These are phyloP conservation scores for Oppia nitens DNA, from an alignment of 1,140 invertebrate species.

Conservation along the genomic window DNA sequence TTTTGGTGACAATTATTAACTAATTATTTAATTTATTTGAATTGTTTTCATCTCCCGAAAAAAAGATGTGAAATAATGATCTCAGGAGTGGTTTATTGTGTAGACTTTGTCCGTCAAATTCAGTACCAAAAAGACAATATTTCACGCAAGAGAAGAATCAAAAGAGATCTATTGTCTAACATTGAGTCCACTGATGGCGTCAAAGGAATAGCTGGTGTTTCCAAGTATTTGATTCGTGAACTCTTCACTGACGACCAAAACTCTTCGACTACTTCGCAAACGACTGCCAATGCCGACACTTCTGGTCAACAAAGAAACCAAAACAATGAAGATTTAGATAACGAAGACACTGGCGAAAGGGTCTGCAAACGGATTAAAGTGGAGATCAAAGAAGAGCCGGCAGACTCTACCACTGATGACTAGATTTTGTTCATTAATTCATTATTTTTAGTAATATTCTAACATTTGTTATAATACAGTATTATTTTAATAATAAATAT, in stretches of 20 bases:
- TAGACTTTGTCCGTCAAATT: constrained; percentile 75
- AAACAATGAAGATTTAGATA: background rate
- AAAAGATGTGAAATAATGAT: constrained; percentile 61
- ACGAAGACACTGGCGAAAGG: background rate
- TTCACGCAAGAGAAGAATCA: constrained; percentile 58
- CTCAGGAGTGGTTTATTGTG: constrained; percentile 75
- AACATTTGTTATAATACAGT: too few species aligned
- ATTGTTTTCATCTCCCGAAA: background rate
- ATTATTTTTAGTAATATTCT: too few species aligned
- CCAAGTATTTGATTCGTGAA: background rate
- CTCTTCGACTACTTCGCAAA: background rate
- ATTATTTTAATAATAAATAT: too few species aligned
- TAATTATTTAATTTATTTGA: too few species aligned
- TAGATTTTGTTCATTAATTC: too few species aligned
- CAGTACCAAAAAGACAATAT: constrained; percentile 66
- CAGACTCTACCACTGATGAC: too few species aligned
- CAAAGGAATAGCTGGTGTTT: constrained; percentile 63
- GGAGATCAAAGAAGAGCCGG: background rate
- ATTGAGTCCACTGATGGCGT: constrained; percentile 33
- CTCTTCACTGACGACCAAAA: background rate
- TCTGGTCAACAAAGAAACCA: background rate
- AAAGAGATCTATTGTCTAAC: constrained; percentile 41
- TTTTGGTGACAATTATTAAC: too few species aligned
- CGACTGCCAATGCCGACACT: background rate
- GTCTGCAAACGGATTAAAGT: background rate